Conservation (phyloP, 1,140 invertebrate genomes). For the Drosophila asahinai region DNA sequence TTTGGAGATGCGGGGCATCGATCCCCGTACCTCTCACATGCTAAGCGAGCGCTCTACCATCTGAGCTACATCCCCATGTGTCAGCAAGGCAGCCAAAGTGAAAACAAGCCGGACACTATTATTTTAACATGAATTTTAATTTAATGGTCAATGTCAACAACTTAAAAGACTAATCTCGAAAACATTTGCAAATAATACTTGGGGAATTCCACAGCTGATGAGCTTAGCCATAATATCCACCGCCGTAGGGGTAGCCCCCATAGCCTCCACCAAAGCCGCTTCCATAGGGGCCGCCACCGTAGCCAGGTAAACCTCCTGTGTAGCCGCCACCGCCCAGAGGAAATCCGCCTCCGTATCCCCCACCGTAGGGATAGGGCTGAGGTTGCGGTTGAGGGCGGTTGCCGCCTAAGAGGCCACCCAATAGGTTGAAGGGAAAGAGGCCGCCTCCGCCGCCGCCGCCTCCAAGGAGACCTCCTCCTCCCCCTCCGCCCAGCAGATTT, state of each 20-base stretch:
- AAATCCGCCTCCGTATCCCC: conserved; percentile 49
- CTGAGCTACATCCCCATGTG: conserved; percentile 88
- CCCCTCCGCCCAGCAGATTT: conserved; percentile 50
- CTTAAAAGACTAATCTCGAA: conserved; percentile 30
- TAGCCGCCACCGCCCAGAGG: conserved; percentile 35
- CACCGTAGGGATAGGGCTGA: conserved; percentile 43
- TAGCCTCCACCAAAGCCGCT: conserved; percentile 52
- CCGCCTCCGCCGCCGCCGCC: conserved; percentile 44
- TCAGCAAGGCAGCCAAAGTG: not conserved
- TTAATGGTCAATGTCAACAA: conserved; percentile 37
- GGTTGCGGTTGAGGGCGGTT: conserved; percentile 35
- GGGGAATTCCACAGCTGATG: conserved; percentile 30
- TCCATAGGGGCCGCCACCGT: conserved; percentile 22
- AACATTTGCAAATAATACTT: conserved; percentile 46
- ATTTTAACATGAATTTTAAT: conserved; percentile 34
- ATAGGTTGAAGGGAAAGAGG: conserved; percentile 40
- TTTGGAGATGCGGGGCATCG: conserved; percentile 87
- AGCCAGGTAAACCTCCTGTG: conserved; percentile 25
- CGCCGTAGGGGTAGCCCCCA: conserved; percentile 26
- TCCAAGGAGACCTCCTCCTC: conserved; percentile 46
- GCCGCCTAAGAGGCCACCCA: conserved; percentile 55
- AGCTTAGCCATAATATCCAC: conserved; percentile 51
- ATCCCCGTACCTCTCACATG: conserved; percentile 93
- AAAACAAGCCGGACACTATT: not conserved
- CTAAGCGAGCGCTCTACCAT: conserved; percentile 94